Percentiles rank a stretch among this genome's conserved stretches.
These are phyloP conservation scores for Ahaetulla prasina DNA, from an alignment of 2,113 vertebrate genomes.

Conservation along the genomic window DNA sequence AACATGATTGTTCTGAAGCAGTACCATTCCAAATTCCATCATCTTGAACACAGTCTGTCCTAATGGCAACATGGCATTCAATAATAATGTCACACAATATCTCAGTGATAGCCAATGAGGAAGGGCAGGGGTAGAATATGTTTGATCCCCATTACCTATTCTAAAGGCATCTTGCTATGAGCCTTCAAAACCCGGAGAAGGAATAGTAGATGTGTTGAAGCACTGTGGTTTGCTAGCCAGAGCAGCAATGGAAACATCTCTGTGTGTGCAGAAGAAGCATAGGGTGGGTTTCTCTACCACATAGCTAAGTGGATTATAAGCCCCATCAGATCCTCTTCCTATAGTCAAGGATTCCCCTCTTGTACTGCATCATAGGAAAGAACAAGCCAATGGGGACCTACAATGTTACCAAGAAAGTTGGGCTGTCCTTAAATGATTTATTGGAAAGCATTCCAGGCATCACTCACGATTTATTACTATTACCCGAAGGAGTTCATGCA, in stretches of 20 bases:
- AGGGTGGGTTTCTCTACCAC: background rate
- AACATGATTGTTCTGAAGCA: background rate
- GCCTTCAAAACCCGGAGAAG: background rate
- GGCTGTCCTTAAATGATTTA: background rate
- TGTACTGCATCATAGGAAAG: background rate
- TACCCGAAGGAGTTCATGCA: accelerated
- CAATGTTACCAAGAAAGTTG: background rate
- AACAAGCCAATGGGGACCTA: background rate
- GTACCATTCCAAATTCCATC: background rate
- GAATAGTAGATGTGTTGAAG: background rate
- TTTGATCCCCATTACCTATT: background rate
- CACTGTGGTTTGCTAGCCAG: background rate
- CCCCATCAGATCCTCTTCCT: background rate
- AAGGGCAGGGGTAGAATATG: background rate
- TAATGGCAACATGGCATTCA: background rate
- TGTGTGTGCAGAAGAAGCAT: background rate
- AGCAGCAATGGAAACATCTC: background rate
- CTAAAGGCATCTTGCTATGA: background rate
- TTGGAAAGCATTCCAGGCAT: background rate
- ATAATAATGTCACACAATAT: background rate
- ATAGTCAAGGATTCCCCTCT: background rate
- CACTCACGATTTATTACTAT: background rate
- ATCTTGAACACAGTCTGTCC: background rate
- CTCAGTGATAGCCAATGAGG: background rate
- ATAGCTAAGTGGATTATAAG: background rate